Evolutionary conservation across 2,888 invertebrate species (phyloP).

Genomic region (Oscheius sp.): DNA sequence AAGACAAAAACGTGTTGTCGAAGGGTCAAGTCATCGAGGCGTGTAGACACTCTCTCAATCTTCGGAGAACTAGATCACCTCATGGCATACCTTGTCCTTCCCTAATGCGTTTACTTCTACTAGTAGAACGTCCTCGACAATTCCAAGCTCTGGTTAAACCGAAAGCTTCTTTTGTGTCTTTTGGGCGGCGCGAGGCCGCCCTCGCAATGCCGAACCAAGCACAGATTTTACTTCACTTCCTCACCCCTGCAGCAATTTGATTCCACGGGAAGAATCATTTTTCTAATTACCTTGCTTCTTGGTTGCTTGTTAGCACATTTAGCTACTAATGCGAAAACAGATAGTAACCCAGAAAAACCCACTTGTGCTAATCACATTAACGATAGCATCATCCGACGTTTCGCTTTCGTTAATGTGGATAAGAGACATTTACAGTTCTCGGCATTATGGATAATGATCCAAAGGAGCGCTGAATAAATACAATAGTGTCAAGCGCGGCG

Average conservation of each 20-base stretch:
- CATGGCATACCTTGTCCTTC: neutral
- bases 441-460: constrained; percentile 19
- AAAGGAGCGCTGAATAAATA: constrained; percentile 31
- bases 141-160: constrained; percentile 18
- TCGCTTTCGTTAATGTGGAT: too few species aligned
- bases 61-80: constrained; percentile 15
- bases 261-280: constrained; percentile 1
- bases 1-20: constrained; percentile 14
- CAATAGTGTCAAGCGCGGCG: constrained; percentile 33
- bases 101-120: neutral
- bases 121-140: neutral
- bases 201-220: constrained; percentile 27
- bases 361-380: too few species aligned
- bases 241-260: constrained; percentile 21
- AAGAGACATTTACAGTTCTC: constrained; percentile 1
- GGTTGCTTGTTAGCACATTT: neutral
- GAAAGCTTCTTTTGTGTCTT: constrained; percentile 27
- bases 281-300: constrained; percentile 18
- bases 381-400: too few species aligned
- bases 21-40: constrained; percentile 19
- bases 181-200: constrained; percentile 28
- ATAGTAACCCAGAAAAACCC: too few species aligned
- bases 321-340: too few species aligned
- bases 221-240: constrained; percentile 28
- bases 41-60: constrained; percentile 2